Base-by-base conservation (phyloP, 2,888 invertebrate species). In the Tinea semifulvella region DNA sequence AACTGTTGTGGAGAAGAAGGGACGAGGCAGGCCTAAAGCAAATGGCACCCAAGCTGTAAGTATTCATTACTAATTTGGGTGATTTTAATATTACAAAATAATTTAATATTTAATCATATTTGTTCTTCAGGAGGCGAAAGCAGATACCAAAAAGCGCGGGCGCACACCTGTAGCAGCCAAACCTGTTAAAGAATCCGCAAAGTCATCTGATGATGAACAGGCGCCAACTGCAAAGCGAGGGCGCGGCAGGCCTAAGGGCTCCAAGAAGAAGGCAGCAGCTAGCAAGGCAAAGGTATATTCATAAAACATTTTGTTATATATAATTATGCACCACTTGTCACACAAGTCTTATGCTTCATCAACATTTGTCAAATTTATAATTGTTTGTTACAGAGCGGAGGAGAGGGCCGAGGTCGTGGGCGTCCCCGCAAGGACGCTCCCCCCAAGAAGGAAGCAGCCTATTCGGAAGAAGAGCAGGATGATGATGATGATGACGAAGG, bases 211-310 rank as follows among this genome's bases (percentile, higher is more conserved):
- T 58, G 80, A 80, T 60, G 83, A 84, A 54, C 81, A 79, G 49
- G 79, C 80, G 49, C 80, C 83, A 45, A 72, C 72, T 58, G 81
- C 73, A 40, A 84, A 84, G 67, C 65, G 84, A 60, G 83, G 83
- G 16, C 64, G 84, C 57, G 83, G 83, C 52, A 70, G 84, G 52
- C 84, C 84, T 17, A 84, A 84, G 55, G 83, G 83, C 26, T 70
- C 83, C 17, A 82, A 83, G 63, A 84, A 84, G 63, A 83, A 77
- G 63, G 65, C 66, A 46, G 67, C 68, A 51, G 73, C 68, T 48
- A 60, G 60, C 39, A 81, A 77, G 54, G 67, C 66, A 52, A 82
- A 82, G 72, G 81, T 81, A 58, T 47, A 4, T 28, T 39, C 35
- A 10, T 22, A 22, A 22, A 22, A 22, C 16, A 31, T 44, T 45